phyloP scores from a whole-genome alignment of 1,140 invertebrate species.

The Plodia interpunctella region DNA sequence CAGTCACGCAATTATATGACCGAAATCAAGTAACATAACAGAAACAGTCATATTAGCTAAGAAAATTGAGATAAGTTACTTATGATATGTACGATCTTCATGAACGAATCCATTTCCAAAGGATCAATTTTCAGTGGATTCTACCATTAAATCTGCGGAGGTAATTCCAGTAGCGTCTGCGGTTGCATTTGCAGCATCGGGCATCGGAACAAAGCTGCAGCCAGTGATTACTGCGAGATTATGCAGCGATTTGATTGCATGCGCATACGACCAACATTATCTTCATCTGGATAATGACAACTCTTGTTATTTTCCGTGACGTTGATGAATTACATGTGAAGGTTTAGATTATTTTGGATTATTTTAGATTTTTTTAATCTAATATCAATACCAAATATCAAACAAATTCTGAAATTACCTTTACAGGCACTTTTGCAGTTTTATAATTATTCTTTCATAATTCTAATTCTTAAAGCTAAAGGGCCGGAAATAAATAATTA shows the following conservation, averaged over 20 bases:
- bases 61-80: no score
- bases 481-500: no score
- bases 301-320: conserved; percentile 18
- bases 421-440: no score
- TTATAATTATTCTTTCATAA: no score
- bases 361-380: no score
- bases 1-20: no score
- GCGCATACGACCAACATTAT: conserved; percentile 13
- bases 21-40: no score
- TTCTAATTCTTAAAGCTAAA: no score
- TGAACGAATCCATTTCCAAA: not conserved
- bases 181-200: not conserved
- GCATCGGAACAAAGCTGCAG: conserved; percentile 9
- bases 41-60: no score
- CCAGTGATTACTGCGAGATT: conserved; percentile 15
- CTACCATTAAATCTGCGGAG: not conserved
- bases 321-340: not conserved
- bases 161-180: conserved; percentile 7
- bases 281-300: conserved; percentile 15
- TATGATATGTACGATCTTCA: not conserved
- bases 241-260: conserved; percentile 11
- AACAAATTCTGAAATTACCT: no score
- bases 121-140: not conserved
- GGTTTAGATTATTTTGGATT: not conserved
- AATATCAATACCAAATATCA: no score